Conservation (phyloP, 2,113 vertebrate species). For the Sisor rabdophorus region DNA sequence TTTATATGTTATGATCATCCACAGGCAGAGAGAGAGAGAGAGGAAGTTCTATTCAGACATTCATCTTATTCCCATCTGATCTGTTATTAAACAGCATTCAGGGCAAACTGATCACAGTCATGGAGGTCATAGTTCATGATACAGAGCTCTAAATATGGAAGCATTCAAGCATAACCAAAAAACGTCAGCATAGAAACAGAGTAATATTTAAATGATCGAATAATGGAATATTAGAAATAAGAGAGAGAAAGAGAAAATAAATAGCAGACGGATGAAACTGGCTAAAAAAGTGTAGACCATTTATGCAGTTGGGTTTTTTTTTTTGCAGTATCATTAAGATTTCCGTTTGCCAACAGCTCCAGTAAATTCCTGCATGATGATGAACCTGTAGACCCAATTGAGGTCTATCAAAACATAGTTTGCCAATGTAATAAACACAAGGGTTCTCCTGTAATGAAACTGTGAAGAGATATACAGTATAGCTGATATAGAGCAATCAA, state of each 20-base stretch:
- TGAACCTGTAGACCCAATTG: no score
- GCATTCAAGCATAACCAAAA: not conserved
- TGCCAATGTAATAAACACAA: no score
- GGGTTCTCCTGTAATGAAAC: no score
- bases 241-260: not conserved
- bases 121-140: slow-evolving; percentile 1
- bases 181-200: not conserved
- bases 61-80: not conserved
- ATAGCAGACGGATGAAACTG: not conserved
- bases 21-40: not conserved
- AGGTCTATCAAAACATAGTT: no score
- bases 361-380: no score
- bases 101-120: not conserved
- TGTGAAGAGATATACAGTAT: not conserved
- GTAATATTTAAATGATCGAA: not conserved
- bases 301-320: no score
- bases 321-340: no score
- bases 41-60: not conserved
- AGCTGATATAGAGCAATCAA: not conserved
- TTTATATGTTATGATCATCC: not conserved
- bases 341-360: no score
- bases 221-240: no score
- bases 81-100: slow-evolving; percentile 19
- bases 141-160: slow-evolving; percentile 2
- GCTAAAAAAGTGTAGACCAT: not conserved